Conservation (phyloP, 2,113 vertebrate genomes). For the Rhabdornis inornatus region DNA sequence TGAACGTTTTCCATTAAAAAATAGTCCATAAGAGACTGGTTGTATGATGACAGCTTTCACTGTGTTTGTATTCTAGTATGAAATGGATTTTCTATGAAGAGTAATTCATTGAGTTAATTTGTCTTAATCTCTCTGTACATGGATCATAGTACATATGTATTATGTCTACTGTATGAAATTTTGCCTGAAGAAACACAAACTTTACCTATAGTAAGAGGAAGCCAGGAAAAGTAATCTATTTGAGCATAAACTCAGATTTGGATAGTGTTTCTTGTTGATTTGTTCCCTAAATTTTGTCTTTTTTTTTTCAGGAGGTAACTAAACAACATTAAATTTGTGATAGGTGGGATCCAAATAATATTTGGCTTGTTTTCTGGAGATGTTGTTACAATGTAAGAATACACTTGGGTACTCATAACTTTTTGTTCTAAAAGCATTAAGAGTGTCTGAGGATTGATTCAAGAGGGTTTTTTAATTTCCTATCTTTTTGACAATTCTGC, state of each 20-base stretch:
- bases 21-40: background rate
- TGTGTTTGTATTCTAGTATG: background rate
- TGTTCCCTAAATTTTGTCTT: background rate
- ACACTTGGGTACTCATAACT: fast-evolving
- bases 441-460: background rate
- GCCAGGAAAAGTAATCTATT: background rate
- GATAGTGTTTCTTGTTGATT: background rate
- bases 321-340: background rate
- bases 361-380: background rate
- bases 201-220: background rate
- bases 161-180: background rate
- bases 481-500: background rate
- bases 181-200: background rate
- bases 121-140: background rate
- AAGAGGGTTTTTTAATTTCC: background rate
- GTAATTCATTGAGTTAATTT: background rate
- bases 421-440: background rate
- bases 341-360: background rate
- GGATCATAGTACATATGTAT: background rate
- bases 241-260: background rate
- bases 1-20: background rate
- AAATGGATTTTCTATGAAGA: background rate
- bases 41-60: background rate
- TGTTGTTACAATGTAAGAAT: background rate
- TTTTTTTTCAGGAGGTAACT: background rate